Percentiles rank a stretch among this genome's conserved stretches.
phyloP scores from a whole-genome alignment of 2,888 invertebrate species.

The Rambutsinella grinnellia region DNA sequence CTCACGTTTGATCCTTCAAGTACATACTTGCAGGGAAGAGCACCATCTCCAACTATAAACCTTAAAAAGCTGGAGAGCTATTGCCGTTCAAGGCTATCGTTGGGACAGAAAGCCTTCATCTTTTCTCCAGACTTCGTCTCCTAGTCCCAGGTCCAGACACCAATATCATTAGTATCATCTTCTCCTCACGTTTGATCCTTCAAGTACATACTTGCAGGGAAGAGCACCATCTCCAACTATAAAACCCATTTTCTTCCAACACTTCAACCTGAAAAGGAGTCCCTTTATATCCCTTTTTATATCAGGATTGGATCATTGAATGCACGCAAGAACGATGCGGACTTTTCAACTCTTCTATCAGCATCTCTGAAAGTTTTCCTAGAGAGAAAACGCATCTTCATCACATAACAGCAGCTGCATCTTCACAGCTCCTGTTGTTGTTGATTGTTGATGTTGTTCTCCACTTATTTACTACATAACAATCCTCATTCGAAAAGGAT shows the following conservation, averaged over 20 bases:
- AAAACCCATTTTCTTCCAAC: not conserved
- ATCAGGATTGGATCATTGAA: not conserved
- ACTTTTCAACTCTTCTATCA: constrained; percentile 3
- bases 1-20: not conserved
- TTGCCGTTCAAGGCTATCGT: not conserved
- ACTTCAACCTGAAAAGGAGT: not conserved
- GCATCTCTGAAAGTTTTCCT: not conserved
- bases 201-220: not conserved
- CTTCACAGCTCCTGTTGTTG: constrained; percentile 1
- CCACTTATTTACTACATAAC: not conserved
- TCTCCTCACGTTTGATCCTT: not conserved
- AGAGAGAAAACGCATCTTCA: not conserved
- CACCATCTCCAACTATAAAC: not conserved
- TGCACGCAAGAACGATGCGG: not conserved
- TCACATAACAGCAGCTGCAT: constrained; percentile 17
- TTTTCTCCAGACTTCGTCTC: not conserved
- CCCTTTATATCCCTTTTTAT: not conserved
- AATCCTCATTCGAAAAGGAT: not conserved
- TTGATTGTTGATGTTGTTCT: not conserved
- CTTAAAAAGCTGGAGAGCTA: not conserved
- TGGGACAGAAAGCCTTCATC: no score
- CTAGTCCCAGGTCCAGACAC: not conserved
- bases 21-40: no score
- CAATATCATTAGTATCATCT: no score
- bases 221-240: not conserved